Base-by-base conservation (phyloP, 1,140 invertebrate genomes). In the Solenopsis fugax region DNA sequence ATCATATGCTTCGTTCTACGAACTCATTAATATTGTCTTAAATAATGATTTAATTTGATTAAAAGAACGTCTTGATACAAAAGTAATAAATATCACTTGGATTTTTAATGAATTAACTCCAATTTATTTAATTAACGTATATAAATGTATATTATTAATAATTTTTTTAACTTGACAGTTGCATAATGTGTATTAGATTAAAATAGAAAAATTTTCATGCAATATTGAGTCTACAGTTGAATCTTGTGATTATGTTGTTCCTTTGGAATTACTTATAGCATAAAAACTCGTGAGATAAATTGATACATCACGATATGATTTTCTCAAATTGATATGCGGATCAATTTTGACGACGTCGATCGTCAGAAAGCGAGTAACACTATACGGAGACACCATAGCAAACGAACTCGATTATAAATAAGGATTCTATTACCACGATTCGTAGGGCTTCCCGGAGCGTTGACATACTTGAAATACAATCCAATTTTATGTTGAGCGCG, bases 401-500 rank as follows among this genome's bases (percentile, higher is more conserved):
- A 84, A 34, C 54, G 48, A 72, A 60, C 67, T 78, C 29, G 45
- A 72, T 78, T 88, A 80, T 81, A 85, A 88, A 72, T 87, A 81
- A 60, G 89, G 86, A 93, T 93, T 89, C 87, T 81, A 90, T 92
- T 92, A 91, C 90, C 60, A 58, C 24, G 73, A 77, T 80, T 89
- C 77, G 88, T 60, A 34, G 29, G 93, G 91, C 91, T 94, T 94
- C 93, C 64, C 88, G 12, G 45, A 69, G 48, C 64, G 77, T 93
- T 91, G 92, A 92, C 92, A 92, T 88, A 93, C 88, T 92, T 93
- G 89, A 92, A 92, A 92, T 89, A 91, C 86, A 93, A 94, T 93
- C 93, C 92, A 85, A 94, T 94, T 93, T 93, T 82, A 93, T 86
- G 87, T 87, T 67, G 85, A 86, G 71, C 87, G 87, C 78, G 76